phyloP scores from a whole-genome alignment of 2,888 invertebrate genomes.

The Trissonchulus latispiculum region DNA sequence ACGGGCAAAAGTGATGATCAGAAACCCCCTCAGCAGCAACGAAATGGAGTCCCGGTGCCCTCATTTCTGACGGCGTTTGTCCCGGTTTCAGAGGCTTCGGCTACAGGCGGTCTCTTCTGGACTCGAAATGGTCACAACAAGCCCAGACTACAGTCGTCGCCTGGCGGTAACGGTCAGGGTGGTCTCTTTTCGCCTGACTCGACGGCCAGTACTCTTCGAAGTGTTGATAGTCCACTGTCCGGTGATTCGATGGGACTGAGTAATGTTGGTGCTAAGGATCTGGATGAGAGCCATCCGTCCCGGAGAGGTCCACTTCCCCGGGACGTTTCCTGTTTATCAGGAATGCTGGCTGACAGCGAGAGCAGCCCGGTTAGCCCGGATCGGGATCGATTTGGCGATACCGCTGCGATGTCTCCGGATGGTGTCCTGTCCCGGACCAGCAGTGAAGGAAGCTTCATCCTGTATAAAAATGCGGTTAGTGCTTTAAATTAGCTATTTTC shows the following conservation, averaged over 20 bases:
- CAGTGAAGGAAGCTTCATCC: neutral
- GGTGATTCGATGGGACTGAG: too few relatives aligned
- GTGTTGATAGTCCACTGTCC: neutral
- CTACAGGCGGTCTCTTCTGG: too few relatives aligned
- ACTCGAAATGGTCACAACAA: too few relatives aligned
- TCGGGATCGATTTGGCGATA: neutral
- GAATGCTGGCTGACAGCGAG: slow-evolving; percentile 22
- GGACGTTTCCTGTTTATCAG: slow-evolving; percentile 7
- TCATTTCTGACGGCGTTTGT: neutral
- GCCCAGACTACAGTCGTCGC: too few relatives aligned
- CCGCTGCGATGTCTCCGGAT: neutral
- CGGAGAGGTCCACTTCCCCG: neutral
- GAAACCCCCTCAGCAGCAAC: too few relatives aligned
- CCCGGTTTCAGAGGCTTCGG: too few relatives aligned
- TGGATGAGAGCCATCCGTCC: neutral
- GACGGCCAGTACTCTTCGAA: neutral
- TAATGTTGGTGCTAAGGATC: too few relatives aligned
- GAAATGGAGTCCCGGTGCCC: neutral
- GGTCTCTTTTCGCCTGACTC: neutral
- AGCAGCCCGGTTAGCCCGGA: slow-evolving; percentile 18
- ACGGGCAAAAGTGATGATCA: too few relatives aligned
- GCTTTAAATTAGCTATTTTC: neutral
- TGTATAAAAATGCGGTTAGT: neutral
- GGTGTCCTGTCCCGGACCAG: neutral
- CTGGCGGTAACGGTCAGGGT: too few relatives aligned